Percentiles rank a stretch among this genome's conserved stretches.
phyloP scores from a whole-genome alignment of 2,888 invertebrate genomes.

The Phortica okadai region DNA sequence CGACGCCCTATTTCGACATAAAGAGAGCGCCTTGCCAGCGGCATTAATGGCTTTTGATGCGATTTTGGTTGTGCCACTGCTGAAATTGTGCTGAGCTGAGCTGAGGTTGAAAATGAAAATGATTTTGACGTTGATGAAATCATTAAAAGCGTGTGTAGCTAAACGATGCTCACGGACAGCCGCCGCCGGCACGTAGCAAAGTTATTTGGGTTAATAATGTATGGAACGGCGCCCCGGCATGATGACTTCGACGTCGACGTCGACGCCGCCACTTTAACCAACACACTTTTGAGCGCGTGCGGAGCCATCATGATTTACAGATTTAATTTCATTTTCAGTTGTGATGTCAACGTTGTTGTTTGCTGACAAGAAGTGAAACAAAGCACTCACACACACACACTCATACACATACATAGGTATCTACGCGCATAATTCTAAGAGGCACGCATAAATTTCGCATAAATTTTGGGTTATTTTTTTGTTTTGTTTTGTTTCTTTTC shows the following conservation, averaged over 20 bases:
- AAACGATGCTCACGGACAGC: neutral
- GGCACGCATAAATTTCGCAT: conserved; percentile 33
- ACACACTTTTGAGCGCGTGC: neutral
- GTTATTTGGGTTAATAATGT: conserved; percentile 33
- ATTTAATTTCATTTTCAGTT: conserved; percentile 32
- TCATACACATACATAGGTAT: neutral
- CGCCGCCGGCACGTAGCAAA: conserved; percentile 40
- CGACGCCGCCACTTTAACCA: neutral
- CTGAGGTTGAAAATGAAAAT: neutral
- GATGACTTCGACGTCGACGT: conserved; percentile 27
- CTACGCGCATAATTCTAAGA: conserved; percentile 1
- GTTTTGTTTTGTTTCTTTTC: conserved; percentile 10
- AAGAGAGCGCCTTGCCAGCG: conserved; percentile 21
- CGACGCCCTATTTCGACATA: conserved; percentile 54
- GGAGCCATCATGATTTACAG: conserved; percentile 17
- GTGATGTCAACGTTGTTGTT: conserved; percentile 10
- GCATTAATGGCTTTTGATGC: neutral
- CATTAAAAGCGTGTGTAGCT: conserved; percentile 50
- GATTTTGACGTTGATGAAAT: conserved; percentile 67
- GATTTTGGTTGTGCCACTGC: neutral
- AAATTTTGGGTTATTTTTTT: conserved; percentile 6
- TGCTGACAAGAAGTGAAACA: neutral
- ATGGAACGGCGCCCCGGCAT: conserved; percentile 4
- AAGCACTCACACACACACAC: neutral
- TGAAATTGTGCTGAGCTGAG: neutral